Conservation (phyloP, 1,140 invertebrate species). For the Caligus rogercresseyi region DNA sequence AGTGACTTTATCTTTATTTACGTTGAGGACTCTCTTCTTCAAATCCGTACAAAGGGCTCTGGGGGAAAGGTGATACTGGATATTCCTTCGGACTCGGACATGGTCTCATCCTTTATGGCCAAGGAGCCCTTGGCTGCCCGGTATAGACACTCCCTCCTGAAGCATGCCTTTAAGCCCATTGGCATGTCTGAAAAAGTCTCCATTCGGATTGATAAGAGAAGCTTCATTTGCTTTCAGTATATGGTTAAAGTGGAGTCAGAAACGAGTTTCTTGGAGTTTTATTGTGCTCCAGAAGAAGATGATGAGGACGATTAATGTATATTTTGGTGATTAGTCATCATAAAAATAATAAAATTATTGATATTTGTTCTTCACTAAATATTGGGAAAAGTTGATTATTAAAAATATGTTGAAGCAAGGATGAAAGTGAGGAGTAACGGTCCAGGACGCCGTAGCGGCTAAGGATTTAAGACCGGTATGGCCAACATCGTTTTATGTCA, state of each 20-base stretch:
- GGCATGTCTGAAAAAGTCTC: neutral
- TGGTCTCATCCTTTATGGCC: neutral
- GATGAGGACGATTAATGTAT: neutral
- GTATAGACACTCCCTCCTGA: neutral
- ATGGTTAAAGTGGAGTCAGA: neutral
- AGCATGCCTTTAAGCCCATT: conserved; percentile 9
- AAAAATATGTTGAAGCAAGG: too few relatives aligned
- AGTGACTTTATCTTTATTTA: conserved; percentile 3
- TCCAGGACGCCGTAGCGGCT: too few relatives aligned
- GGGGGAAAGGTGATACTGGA: neutral
- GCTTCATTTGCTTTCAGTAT: conserved; percentile 2
- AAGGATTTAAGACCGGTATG: too few relatives aligned
- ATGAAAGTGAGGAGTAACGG: too few relatives aligned
- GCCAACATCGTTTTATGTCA: too few relatives aligned
- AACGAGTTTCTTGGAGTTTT: neutral
- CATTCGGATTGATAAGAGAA: neutral
- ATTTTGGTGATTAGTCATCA: too few relatives aligned
- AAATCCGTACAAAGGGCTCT: neutral
- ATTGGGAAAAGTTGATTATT: too few relatives aligned
- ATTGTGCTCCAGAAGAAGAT: neutral
- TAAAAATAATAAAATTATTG: too few relatives aligned
- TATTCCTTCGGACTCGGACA: neutral
- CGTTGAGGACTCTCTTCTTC: neutral
- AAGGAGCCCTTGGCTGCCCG: too few relatives aligned
- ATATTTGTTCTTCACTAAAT: too few relatives aligned